A percentile compares a stretch with the other conserved stretches of the same genome.
Conservation (phyloP, 2,888 invertebrate genomes). For the Melanchra persicariae region DNA sequence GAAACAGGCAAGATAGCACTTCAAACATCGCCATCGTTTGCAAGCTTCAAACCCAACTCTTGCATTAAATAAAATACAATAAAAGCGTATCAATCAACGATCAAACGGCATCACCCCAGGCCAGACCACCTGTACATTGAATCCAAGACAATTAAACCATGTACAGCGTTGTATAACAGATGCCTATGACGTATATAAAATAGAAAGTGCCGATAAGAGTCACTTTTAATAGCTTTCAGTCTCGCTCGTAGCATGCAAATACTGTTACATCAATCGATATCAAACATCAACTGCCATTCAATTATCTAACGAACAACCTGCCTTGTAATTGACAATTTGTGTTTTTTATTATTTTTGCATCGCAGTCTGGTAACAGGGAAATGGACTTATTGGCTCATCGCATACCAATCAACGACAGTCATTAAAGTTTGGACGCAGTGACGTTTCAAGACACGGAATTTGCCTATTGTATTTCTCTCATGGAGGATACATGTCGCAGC, state of each 20-base stretch:
- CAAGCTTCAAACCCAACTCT: too few species aligned
- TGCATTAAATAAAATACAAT: background rate
- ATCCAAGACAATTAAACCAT: conserved; percentile 72
- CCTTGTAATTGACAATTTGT: conserved; percentile 56
- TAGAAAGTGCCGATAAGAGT: conserved; percentile 79
- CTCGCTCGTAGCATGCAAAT: conserved; percentile 75
- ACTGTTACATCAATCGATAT: conserved; percentile 71
- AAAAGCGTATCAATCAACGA: conserved; percentile 16
- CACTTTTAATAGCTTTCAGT: conserved; percentile 76
- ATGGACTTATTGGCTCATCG: conserved; percentile 18
- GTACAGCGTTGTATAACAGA: conserved; percentile 70
- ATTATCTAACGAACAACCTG: conserved; percentile 64
- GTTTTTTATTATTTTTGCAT: conserved; percentile 24
- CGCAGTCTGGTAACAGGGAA: conserved; percentile 1
- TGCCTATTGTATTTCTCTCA: background rate
- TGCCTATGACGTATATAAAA: conserved; percentile 70
- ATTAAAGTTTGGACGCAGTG: background rate
- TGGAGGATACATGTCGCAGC: too few species aligned
- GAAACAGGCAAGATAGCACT: background rate
- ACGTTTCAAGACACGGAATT: background rate
- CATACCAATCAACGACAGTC: conserved; percentile 28
- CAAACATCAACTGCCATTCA: conserved; percentile 57
- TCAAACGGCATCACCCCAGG: conserved; percentile 18
- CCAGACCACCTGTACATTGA: conserved; percentile 36
- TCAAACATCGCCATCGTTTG: background rate